Evolutionary conservation across 2,113 vertebrate genomes (phyloP), one percentile per base, ranked within the genome.

Genomic region (Paedocypris sp.): DNA sequence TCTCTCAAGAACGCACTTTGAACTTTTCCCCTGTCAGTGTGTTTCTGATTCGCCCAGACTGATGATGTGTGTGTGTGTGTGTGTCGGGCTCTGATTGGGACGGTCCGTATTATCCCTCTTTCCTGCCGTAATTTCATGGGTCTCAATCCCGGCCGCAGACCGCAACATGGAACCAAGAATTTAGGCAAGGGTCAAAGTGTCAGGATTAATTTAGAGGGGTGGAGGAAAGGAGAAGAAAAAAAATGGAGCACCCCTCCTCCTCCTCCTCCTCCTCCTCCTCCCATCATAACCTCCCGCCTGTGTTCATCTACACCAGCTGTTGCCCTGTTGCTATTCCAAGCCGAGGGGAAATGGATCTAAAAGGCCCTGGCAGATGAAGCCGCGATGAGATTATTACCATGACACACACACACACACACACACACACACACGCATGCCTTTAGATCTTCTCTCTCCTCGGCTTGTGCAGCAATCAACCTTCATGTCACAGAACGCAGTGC

Each of bases 351-450:
- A 70, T 23, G 35, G 49, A 70, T 61, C 62, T 66, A 66, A 70
- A 70, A 50, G 23, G 50, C 57, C 23, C 31, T 70, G 57, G 50
- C 57, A 70, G 68, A 70, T 66, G 50, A 69, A 28, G 60, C 49
- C 28, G 47, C 62, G 45, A 68, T 69, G 60, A 60, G 61, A 59
- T 58, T 60, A 51, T 62, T 62, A 25, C 59, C 48, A 35, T 43
- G 49, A 13, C 23, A 31, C 63, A 42, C 16, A 23, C 45, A 49
- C 62, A 50, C 46, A 58, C 52, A 65, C 52, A 52, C 45, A 52
- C 36, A 62, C 29, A 48, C 39, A 53, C 47, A 46, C 53, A 50
- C 25, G 38, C 28, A 42, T 22, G 8, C 22, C 13, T 43, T 64
- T 15, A 51, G 31, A 64, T 64, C 19, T 59, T 7, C 10, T 3